Conservation (phyloP, 37 sponge, comb jelly and placozoan species). For the Eunapius fragilis region DNA sequence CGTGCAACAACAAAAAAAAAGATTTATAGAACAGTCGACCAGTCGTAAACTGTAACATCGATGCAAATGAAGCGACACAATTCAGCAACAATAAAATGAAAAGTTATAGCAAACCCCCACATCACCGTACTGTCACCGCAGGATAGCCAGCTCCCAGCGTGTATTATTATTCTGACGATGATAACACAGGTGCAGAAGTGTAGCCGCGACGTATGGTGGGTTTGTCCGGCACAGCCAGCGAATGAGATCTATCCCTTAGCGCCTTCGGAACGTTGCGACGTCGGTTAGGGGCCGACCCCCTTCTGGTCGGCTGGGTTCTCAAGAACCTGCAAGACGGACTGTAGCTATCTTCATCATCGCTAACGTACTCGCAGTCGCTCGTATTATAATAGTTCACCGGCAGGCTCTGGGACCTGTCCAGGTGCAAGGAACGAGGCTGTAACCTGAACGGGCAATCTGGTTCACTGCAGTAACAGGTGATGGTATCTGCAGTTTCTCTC, state of each 20-base stretch:
- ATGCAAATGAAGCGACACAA: no score
- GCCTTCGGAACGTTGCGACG: neutral
- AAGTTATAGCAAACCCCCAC: no score
- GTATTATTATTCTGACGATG: neutral
- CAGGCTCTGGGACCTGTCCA: neutral
- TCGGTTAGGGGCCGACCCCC: neutral
- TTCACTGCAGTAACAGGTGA: slow-evolving; percentile 33
- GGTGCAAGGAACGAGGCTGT: neutral
- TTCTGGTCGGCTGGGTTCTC: neutral
- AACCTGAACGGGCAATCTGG: slow-evolving; percentile 45
- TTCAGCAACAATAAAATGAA: no score
- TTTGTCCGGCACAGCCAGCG: neutral
- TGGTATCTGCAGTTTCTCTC: slow-evolving; percentile 1
- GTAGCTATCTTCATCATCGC: neutral
- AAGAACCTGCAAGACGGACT: neutral
- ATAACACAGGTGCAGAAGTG: neutral
- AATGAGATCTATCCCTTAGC: neutral
- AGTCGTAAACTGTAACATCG: no score
- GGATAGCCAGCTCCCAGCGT: no score
- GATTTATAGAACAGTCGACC: no score
- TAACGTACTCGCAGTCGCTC: neutral
- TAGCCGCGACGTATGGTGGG: neutral
- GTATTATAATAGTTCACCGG: neutral
- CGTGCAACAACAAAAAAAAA: no score
- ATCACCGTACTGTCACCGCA: no score